Percentiles rank a stretch among this genome's conserved stretches.
Evolutionary conservation across 64 coral and sea anemone species (phyloP).

Genomic region (Orbicella faveolata): DNA sequence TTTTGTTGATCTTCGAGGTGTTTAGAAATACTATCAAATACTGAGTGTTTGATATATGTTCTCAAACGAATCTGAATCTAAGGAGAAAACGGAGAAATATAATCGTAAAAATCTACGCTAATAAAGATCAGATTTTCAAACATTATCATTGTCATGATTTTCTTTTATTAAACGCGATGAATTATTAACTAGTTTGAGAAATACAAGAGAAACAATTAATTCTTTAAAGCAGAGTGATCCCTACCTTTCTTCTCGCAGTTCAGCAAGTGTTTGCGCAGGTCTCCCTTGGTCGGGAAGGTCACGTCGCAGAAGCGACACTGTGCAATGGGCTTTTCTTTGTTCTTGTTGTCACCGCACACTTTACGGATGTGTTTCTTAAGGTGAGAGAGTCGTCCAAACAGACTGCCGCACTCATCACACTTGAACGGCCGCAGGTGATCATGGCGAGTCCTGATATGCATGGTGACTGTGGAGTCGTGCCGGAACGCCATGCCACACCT

Average conservation of each 20-base stretch:
- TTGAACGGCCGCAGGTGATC: slow-evolving; percentile 97
- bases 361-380: slow-evolving; percentile 96
- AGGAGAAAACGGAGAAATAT: too few species aligned
- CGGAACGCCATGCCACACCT: slow-evolving; percentile 96
- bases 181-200: too few species aligned
- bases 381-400: slow-evolving; percentile 90
- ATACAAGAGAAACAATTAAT: too few species aligned
- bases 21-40: too few species aligned
- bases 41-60: too few species aligned
- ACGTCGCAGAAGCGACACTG: slow-evolving; percentile 96
- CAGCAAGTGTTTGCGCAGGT: slow-evolving; percentile 87
- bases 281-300: slow-evolving; percentile 94
- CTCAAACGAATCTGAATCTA: too few species aligned
- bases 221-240: not conserved
- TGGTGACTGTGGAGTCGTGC: slow-evolving; percentile 98
- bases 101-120: too few species aligned
- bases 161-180: too few species aligned
- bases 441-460: slow-evolving; percentile 95
- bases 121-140: too few species aligned
- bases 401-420: slow-evolving; percentile 91
- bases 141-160: too few species aligned
- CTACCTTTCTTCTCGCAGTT: slow-evolving; percentile 88
- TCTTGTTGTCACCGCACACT: slow-evolving; percentile 93
- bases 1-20: too few species aligned
- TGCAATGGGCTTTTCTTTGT: slow-evolving; percentile 87